Evolutionary conservation across 2,797 vertebrate genomes (phyloP).

Genomic region (Sebastes diaconus): DNA sequence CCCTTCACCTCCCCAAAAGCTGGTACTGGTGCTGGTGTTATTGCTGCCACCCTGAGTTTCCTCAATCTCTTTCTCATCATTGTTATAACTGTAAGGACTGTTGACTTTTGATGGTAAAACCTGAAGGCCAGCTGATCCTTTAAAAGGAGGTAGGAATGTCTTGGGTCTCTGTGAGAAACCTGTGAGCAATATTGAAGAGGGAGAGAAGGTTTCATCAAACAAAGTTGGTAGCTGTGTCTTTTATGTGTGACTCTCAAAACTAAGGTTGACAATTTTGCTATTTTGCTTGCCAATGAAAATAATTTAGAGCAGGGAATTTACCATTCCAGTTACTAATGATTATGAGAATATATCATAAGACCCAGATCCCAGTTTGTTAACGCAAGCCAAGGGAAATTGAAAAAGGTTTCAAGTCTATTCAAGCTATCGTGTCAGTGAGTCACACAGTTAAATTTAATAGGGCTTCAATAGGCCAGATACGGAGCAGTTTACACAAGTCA

Average conservation of each 20-base stretch:
- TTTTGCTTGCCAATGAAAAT: not conserved
- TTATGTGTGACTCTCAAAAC: not conserved
- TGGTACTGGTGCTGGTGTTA: constrained; percentile 18
- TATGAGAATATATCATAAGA: constrained; percentile 12
- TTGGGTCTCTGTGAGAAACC: constrained; percentile 67
- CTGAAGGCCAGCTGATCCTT: constrained; percentile 36
- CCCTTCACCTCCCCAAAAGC: constrained; percentile 52
- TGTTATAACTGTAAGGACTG: constrained; percentile 30
- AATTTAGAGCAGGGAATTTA: not conserved
- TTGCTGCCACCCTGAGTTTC: constrained; percentile 12
- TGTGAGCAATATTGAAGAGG: constrained; percentile 44
- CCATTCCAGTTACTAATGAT: not conserved
- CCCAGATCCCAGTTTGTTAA: constrained; percentile 13
- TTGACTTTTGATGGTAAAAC: constrained; percentile 29
- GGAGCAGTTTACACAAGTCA: constrained; percentile 53
- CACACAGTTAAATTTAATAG: constrained; percentile 47
- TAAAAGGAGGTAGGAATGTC: constrained; percentile 47
- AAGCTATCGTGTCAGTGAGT: constrained; percentile 39
- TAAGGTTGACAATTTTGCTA: not conserved
- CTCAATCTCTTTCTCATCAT: constrained; percentile 35
- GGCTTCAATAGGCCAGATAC: constrained; percentile 33
- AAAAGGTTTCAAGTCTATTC: constrained; percentile 32
- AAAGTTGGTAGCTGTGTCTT: not conserved
- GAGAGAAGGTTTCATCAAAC: constrained; percentile 16
- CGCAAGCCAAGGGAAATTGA: constrained; percentile 4